Conservation (phyloP, 2,113 vertebrate species). For the Colaptes auratus region DNA sequence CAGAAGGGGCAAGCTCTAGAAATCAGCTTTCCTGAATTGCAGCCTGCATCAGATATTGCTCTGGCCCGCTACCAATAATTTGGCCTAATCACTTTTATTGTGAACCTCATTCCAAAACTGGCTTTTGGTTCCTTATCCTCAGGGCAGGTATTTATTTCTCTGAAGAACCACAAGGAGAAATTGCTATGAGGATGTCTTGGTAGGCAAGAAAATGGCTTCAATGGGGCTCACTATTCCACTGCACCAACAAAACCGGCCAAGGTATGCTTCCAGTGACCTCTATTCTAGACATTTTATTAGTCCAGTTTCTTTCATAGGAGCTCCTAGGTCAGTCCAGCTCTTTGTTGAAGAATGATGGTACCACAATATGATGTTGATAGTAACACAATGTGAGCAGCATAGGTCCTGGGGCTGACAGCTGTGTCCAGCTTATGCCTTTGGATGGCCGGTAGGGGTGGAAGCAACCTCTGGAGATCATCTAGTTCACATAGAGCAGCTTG, state of each 20-base stretch:
- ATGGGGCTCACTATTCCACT: neutral
- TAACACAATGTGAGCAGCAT: neutral
- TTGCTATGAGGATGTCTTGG: neutral
- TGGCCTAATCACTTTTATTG: neutral
- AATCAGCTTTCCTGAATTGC: neutral
- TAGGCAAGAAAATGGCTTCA: neutral
- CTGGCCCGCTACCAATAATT: neutral
- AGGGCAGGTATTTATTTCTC: neutral
- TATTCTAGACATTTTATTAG: neutral
- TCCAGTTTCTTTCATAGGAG: neutral
- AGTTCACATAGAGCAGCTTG: too few relatives aligned
- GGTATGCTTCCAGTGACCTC: neutral
- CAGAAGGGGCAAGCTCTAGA: neutral
- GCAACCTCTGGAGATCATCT: too few relatives aligned
- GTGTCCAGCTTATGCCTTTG: accelerated
- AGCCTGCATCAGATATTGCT: neutral
- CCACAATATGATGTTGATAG: neutral
- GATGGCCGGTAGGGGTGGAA: too few relatives aligned
- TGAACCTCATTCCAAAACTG: neutral
- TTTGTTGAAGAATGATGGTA: neutral
- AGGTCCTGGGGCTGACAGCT: neutral
- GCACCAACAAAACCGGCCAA: neutral
- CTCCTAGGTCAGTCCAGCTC: neutral
- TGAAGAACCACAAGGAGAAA: neutral
- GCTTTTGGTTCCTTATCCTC: neutral